Evolutionary conservation across 2,888 invertebrate genomes (phyloP).

Genomic region (Drosophila leonis): DNA sequence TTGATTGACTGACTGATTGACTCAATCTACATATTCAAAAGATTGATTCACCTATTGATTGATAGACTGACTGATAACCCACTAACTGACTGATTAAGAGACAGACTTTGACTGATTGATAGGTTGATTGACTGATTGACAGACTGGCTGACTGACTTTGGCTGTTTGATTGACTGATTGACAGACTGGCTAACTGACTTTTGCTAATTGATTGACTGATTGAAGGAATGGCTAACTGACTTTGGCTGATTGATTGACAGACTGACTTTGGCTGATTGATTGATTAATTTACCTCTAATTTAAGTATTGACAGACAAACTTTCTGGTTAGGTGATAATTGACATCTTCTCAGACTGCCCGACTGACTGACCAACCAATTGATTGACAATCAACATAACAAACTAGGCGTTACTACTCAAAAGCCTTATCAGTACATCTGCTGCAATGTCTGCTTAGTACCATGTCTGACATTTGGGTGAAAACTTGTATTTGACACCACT

Average conservation of each 20-base stretch:
- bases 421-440: neutral
- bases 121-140: too few species aligned
- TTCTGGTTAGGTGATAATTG: too few species aligned
- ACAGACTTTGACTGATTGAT: neutral
- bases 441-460: neutral
- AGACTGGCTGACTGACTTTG: neutral
- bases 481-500: constrained; percentile 23
- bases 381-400: neutral
- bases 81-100: neutral
- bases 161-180: neutral
- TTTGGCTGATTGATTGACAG: neutral
- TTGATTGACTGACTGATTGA: neutral
- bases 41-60: neutral
- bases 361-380: neutral
- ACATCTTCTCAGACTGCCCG: too few species aligned
- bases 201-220: neutral
- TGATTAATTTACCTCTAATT: neutral
- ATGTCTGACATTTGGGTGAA: neutral
- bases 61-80: neutral
- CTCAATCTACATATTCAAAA: neutral
- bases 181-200: neutral
- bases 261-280: too few species aligned
- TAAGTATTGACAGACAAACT: neutral
- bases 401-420: neutral
- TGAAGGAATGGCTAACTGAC: too few species aligned